Base-by-base conservation (phyloP, 1,140 invertebrate species). In the Ephestia elutella region DNA sequence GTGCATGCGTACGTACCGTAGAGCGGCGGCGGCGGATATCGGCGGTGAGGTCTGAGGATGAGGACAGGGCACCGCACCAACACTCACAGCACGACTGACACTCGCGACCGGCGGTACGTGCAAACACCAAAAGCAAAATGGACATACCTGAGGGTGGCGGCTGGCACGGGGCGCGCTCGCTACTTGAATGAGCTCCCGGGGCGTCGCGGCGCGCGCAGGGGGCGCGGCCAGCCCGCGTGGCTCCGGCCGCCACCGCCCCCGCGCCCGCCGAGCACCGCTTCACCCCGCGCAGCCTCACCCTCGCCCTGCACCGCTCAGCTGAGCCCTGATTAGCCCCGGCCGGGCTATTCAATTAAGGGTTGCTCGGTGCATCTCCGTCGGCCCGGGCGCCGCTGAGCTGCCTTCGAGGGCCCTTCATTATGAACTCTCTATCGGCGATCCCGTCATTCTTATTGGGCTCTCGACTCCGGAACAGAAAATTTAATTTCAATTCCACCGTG, bases 41-140 rank as follows among this genome's bases (percentile, higher is more conserved):
- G 53, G 21, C 21, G 21, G 21, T 7, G 21, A 25, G 2, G 7
- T 2, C 64, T 53, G 5, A 50, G 69, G 62, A 54, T 56, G 62
- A 65, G 51, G 50, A 25, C 20, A 17, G 50, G 68, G 62, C 72
- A 78, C 76, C 66, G 73, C 57, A 56, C 64, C 67, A 32, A 32
- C 81, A 85, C 76, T 79, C 80, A 77, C 78, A 71, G 78, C 69
- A 75, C 77, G 73, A 81, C 76, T 74, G 77, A 78, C 84, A 85
- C 84, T 85, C 82, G 82, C 75, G 66, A 69, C 64, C 62, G 59
- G 64, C 70, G 68, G 68, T 68, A 71, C 82, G 82, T 73, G 74
- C 82, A 75, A 78, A 84, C 85, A 86, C 81, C 85, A 84, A 83
- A 83, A 87, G 82, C 82, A 82, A 86, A 87, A 84, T 87, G 84